A percentile compares a stretch with the other conserved stretches of the same genome.
phyloP scores from a whole-genome alignment of 2,113 vertebrate species.

The Hippocampus abdominalis region DNA sequence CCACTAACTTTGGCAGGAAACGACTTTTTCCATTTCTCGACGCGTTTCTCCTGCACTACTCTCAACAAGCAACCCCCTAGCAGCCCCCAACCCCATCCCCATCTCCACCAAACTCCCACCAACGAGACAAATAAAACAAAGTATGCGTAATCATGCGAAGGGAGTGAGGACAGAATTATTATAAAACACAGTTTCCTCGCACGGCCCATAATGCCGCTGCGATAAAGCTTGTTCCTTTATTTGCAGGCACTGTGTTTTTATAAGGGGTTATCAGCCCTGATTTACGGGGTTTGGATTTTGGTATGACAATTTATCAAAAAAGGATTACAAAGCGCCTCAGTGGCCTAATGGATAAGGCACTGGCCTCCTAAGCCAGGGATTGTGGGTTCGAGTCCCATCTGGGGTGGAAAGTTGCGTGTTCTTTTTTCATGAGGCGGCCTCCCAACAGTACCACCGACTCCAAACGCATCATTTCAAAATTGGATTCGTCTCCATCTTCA shows the following conservation, averaged over 20 bases:
- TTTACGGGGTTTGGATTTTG: not conserved
- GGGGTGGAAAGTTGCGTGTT: conserved; percentile 27
- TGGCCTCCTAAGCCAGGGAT: conserved; percentile 57
- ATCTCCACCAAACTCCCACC: conserved; percentile 39
- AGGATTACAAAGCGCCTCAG: conserved; percentile 14
- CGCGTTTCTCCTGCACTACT: conserved; percentile 47
- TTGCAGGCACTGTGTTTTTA: not conserved
- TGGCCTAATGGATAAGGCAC: conserved; percentile 60
- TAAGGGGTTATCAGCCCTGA: conserved; percentile 6
- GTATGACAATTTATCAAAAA: not conserved
- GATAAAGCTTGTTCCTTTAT: not conserved
- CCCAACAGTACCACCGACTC: no score
- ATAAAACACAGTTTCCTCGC: conserved; percentile 7
- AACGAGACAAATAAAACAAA: conserved; percentile 56
- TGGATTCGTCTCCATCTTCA: not conserved
- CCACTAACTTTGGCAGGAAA: conserved; percentile 72
- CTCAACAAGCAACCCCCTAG: conserved; percentile 45
- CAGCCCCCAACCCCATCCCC: conserved; percentile 16
- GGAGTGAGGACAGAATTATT: conserved; percentile 28
- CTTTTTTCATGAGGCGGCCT: not conserved
- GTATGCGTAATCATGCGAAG: conserved; percentile 16
- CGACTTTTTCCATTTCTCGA: conserved; percentile 70
- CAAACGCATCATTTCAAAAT: not conserved
- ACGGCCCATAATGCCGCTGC: conserved; percentile 6
- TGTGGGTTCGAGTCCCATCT: conserved; percentile 55